Conservation (phyloP, 2,113 vertebrate species). For the Neolamprologus cancellatus region DNA sequence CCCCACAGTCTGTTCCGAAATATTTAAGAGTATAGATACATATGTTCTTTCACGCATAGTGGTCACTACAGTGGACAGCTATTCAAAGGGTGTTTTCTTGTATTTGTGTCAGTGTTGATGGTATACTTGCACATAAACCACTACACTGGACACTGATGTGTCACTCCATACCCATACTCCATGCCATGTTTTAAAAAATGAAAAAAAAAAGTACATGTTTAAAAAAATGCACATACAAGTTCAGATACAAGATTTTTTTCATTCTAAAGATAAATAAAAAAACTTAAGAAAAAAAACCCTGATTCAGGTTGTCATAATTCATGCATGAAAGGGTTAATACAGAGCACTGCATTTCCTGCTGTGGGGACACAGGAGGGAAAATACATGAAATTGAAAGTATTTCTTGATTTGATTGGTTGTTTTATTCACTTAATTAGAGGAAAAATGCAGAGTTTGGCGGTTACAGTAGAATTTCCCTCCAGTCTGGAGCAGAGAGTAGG, state of each 20-base stretch:
- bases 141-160: background rate
- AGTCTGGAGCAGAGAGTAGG: background rate
- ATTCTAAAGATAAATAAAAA: background rate
- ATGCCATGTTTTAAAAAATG: background rate
- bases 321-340: fast-evolving
- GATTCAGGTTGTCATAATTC: fast-evolving
- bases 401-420: background rate
- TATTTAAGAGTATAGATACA: too few relatives aligned
- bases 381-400: background rate
- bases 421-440: background rate
- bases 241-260: background rate
- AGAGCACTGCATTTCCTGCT: background rate
- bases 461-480: background rate
- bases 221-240: background rate
- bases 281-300: fast-evolving
- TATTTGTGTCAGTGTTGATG: background rate
- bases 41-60: too few relatives aligned
- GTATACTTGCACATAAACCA: background rate
- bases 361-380: fast-evolving
- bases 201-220: too few relatives aligned
- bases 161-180: fast-evolving
- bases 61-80: background rate
- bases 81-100: background rate
- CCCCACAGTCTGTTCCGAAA: too few relatives aligned
- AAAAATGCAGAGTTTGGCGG: background rate